Conservation (phyloP, 2,797 vertebrate genomes). For the Xiphophorus birchmanni region DNA sequence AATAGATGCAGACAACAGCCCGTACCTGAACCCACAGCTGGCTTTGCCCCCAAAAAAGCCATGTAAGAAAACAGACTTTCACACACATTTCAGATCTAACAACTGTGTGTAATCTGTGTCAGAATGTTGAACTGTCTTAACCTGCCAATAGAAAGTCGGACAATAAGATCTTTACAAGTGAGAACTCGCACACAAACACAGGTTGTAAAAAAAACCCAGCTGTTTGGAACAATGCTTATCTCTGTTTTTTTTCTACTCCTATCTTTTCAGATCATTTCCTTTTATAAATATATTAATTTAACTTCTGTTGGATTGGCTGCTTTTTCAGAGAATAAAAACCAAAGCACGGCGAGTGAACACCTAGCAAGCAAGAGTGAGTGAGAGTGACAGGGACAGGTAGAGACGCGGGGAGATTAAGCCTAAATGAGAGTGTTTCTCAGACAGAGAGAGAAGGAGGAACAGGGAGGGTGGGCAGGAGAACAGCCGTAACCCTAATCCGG, state of each 20-base stretch:
- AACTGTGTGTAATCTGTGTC: neutral
- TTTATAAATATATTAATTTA: constrained; percentile 65
- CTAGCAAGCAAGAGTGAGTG: constrained; percentile 55
- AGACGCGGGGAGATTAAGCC: constrained; percentile 31
- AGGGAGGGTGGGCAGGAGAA: constrained; percentile 45
- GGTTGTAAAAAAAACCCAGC: constrained; percentile 58
- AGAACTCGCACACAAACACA: constrained; percentile 34
- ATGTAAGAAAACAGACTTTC: constrained; percentile 86
- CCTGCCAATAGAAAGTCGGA: constrained; percentile 62
- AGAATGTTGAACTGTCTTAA: constrained; percentile 24
- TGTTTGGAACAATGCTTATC: constrained; percentile 66
- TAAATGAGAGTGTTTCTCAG: constrained; percentile 55
- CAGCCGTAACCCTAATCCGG: constrained; percentile 81
- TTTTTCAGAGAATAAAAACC: constrained; percentile 55
- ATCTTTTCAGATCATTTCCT: constrained; percentile 72
- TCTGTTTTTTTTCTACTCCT: constrained; percentile 53
- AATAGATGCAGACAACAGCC: constrained; percentile 99
- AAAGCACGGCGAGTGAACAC: constrained; percentile 59
- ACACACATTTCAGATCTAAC: constrained; percentile 24
- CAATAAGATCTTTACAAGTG: constrained; percentile 45
- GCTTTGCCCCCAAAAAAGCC: constrained; percentile 98
- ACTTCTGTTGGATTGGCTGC: constrained; percentile 52
- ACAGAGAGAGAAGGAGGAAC: constrained; percentile 36
- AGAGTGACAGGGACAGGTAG: constrained; percentile 51
- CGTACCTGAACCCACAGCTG: constrained; percentile 98